These are phyloP conservation scores for Delphinus delphis DNA, from an alignment of 2,113 vertebrate genomes.

Conservation along the genomic window DNA sequence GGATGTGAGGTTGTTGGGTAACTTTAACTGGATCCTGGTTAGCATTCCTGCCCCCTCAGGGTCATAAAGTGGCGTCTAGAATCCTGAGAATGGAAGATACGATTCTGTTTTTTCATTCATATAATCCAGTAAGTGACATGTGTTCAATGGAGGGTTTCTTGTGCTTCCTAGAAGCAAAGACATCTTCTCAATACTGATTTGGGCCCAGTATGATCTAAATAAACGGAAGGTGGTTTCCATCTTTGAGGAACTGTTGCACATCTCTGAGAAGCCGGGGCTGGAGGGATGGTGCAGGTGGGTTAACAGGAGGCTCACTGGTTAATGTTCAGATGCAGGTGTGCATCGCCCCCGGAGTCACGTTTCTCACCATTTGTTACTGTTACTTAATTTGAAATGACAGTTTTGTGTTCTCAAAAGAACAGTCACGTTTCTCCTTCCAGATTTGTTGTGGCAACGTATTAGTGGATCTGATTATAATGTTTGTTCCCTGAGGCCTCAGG, in stretches of 20 bases:
- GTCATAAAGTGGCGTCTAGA: neutral
- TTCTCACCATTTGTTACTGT: conserved; percentile 55
- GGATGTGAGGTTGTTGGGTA: neutral
- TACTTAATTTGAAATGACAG: conserved; percentile 63
- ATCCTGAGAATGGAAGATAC: neutral
- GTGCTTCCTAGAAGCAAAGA: neutral
- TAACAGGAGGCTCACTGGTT: neutral
- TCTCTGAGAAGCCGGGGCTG: neutral
- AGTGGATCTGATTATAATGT: conserved; percentile 36
- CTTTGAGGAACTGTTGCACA: neutral
- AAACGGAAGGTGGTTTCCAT: neutral
- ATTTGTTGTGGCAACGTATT: conserved; percentile 39
- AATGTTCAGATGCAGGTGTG: neutral
- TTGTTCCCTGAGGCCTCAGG: neutral
- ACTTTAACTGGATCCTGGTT: neutral
- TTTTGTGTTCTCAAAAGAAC: conserved; percentile 51
- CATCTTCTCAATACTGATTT: neutral
- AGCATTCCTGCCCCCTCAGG: neutral
- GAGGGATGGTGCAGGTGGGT: rapidly evolving
- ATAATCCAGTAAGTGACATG: neutral
- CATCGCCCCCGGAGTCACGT: neutral
- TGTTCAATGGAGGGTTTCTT: neutral
- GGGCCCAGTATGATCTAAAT: neutral
- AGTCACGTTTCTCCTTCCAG: conserved; percentile 44
- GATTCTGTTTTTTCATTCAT: neutral